A percentile compares a stretch with the other conserved stretches of the same genome.
Conservation (phyloP, 2,113 vertebrate species). For the Tauraco erythrolophus region DNA sequence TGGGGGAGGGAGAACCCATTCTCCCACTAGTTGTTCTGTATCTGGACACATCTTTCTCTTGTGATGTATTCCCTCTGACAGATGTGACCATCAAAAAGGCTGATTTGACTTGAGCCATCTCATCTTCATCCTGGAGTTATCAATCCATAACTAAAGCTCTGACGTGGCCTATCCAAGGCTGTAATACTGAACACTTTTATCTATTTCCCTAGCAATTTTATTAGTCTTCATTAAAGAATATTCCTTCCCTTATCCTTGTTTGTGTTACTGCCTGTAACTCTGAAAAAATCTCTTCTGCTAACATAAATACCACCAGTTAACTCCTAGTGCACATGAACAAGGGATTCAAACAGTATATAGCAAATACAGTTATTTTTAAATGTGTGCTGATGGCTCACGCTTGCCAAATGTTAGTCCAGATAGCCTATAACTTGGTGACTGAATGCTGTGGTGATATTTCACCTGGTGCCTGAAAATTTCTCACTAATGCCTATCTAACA, state of each 20-base stretch:
- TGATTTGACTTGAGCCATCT: neutral
- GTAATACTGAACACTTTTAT: neutral
- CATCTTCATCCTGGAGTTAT: neutral
- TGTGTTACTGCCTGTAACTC: neutral
- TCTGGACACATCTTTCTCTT: neutral
- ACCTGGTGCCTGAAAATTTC: neutral
- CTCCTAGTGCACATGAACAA: neutral
- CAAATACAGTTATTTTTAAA: neutral
- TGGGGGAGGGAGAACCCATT: neutral
- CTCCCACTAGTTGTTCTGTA: neutral
- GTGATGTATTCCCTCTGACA: neutral
- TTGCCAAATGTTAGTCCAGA: neutral
- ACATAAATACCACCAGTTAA: neutral
- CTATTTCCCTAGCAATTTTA: neutral
- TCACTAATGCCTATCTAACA: neutral
- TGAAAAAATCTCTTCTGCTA: neutral
- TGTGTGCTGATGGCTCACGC: accelerated
- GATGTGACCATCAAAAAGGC: neutral
- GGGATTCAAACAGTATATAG: neutral
- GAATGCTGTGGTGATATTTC: neutral
- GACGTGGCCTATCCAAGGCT: neutral
- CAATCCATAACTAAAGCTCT: neutral
- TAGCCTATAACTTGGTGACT: neutral
- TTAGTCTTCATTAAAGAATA: neutral
- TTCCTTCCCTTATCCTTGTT: neutral